Percentiles rank a stretch among this genome's conserved stretches.
Evolutionary conservation across 2,888 invertebrate genomes (phyloP).

Genomic region (Mythimna lalbum): DNA sequence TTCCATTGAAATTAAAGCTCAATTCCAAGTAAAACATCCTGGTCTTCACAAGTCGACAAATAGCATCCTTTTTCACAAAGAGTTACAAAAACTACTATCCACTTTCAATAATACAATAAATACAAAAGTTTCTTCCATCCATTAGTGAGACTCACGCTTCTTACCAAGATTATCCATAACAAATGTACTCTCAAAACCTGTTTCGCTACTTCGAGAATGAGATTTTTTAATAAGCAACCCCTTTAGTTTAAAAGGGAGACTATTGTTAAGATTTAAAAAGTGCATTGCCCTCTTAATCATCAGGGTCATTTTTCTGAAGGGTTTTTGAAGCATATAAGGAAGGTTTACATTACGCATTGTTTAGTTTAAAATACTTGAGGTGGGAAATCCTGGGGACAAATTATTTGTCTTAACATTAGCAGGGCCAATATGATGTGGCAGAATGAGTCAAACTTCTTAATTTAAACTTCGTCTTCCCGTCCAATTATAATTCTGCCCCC

Average conservation of each 20-base stretch:
- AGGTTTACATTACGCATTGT: conserved; percentile 28
- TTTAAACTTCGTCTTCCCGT: no score
- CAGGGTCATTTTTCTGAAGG: conserved; percentile 69
- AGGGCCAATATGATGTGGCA: neutral
- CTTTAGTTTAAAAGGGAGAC: conserved; percentile 65
- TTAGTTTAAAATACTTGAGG: conserved; percentile 8
- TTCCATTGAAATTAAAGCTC: neutral
- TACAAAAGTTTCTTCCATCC: conserved; percentile 29
- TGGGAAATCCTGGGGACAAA: neutral
- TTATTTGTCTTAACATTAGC: conserved; percentile 1
- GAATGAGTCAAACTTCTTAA: neutral
- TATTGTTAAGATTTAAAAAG: conserved; percentile 72
- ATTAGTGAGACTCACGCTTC: conserved; percentile 45
- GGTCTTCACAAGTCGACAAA: neutral
- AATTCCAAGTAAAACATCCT: neutral
- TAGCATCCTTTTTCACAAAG: neutral
- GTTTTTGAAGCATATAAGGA: conserved; percentile 25
- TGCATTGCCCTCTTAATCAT: conserved; percentile 76
- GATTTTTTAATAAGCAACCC: conserved; percentile 61
- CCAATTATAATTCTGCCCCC: no score
- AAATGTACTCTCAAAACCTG: conserved; percentile 66
- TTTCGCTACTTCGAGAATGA: conserved; percentile 59
- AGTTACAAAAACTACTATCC: conserved; percentile 16
- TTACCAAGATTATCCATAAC: conserved; percentile 52
- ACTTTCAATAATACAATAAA: conserved; percentile 23